Evolutionary conservation across 1,140 invertebrate species (phyloP).

Genomic region (Macrotrachela quadricornifera): DNA sequence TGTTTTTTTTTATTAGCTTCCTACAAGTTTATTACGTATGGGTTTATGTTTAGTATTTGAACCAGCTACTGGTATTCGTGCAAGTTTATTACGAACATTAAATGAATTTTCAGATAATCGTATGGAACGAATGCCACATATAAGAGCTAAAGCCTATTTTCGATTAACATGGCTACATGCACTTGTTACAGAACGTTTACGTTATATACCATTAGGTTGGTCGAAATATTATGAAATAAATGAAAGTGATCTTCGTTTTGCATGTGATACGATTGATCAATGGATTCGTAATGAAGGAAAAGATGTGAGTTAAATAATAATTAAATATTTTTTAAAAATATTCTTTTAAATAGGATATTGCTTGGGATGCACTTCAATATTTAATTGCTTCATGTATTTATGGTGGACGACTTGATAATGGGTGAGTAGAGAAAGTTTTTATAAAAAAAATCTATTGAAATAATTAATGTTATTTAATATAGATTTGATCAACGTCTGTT

Average conservation of each 20-base stretch:
- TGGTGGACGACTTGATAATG: slow-evolving; percentile 97
- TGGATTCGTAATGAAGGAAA: slow-evolving; percentile 56
- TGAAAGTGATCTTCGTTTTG: slow-evolving; percentile 82
- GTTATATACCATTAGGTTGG: slow-evolving; percentile 90
- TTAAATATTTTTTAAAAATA: slow-evolving; percentile 22
- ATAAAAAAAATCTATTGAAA: too few relatives aligned
- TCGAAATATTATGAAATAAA: slow-evolving; percentile 88
- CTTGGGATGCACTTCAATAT: slow-evolving; percentile 88
- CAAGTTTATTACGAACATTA: slow-evolving; percentile 76
- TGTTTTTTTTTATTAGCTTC: slow-evolving; percentile 32
- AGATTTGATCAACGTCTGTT: slow-evolving; percentile 70
- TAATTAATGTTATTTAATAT: too few relatives aligned
- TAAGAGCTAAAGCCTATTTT: slow-evolving; percentile 85
- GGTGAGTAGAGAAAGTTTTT: slow-evolving; percentile 23
- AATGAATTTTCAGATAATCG: slow-evolving; percentile 28
- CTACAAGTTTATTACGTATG: slow-evolving; percentile 73
- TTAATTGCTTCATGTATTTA: slow-evolving; percentile 92
- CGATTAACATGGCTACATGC: slow-evolving; percentile 96
- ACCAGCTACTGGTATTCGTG: slow-evolving; percentile 89
- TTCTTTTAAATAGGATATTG: slow-evolving; percentile 87
- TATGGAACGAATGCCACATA: slow-evolving; percentile 42
- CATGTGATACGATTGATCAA: slow-evolving; percentile 90
- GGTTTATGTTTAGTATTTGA: slow-evolving; percentile 93
- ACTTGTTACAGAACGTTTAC: slow-evolving; percentile 83
- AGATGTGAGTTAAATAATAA: too few relatives aligned